Base-by-base conservation (phyloP, 2,113 vertebrate species). In the Zingel zingel region DNA sequence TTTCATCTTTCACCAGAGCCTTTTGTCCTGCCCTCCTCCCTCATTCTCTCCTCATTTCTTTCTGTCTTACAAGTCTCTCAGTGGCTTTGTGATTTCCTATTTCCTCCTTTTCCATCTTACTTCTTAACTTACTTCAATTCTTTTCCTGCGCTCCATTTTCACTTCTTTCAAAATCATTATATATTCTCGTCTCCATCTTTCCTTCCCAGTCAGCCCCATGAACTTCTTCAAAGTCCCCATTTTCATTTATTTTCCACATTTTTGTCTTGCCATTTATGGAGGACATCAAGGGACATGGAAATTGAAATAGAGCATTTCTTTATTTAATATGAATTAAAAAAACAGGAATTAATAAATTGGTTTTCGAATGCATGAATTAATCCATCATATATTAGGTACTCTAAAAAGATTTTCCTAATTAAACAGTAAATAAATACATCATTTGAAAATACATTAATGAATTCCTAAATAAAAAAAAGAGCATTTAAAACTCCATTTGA, bases 111-210 rank as follows among this genome's bases (percentile, higher is more conserved):
- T 65, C 64, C 47, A 76, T 72, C 47, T 54, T 23, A 48, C 21
- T 71, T 66, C 56, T 82, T 78, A 62, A 33, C 74, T 56, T 77
- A n/a, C 53, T 50, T 78, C 74, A 57, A 16, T 79, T 54, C 5
- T 75, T 65, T 61, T 63, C 36, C 33, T 70, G 45, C 0, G 14
- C 47, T 59, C 74, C 64, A 66, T 78, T 86, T 77, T 21, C 67
- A 69, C 67, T 74, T 69, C 68, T 50, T 66, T 70, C 70, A 83
- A 83, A 45, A 27, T 70, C 65, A 39, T 51, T 81, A 30, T 39
- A 71, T 43, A 72, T 76, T 76, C n/a, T 16, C 30, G 0, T 53
- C 48, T 64, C 54, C 15, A 27, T 62, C 68, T 73, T 45, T 36
- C n/a, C 64, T 50, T 58, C 25, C 6, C 36, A 48, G 68, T n/a